These are phyloP conservation scores for Pseudomyrmex gracilis DNA, from an alignment of 1,140 invertebrate species.

Conservation along the genomic window DNA sequence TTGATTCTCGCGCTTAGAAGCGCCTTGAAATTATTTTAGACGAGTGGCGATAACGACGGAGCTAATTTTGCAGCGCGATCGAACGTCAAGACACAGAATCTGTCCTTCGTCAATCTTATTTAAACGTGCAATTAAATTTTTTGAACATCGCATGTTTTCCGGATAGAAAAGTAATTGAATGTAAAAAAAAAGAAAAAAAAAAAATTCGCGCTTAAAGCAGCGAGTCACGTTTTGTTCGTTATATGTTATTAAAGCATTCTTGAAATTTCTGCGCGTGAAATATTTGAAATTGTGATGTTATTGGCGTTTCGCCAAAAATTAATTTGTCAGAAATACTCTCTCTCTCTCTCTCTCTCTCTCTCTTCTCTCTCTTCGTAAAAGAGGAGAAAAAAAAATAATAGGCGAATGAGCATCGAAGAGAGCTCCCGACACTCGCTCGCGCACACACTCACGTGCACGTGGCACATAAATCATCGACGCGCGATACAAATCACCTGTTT, in stretches of 20 bases:
- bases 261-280: not conserved
- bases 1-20: constrained; percentile 10
- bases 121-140: not conserved
- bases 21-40: not conserved
- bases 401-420: constrained; percentile 4
- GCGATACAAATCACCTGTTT: constrained; percentile 49
- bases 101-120: too few species aligned
- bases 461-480: constrained; percentile 24
- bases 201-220: too few species aligned
- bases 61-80: not conserved
- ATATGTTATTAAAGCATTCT: not conserved
- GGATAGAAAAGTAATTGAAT: too few species aligned
- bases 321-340: constrained; percentile 1
- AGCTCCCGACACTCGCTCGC: constrained; percentile 1
- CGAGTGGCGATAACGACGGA: not conserved
- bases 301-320: not conserved
- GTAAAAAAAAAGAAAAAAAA: too few species aligned
- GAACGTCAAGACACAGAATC: too few species aligned
- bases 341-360: not conserved
- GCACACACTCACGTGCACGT: not conserved
- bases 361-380: too few species aligned
- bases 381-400: not conserved
- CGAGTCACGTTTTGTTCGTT: not conserved
- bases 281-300: not conserved
- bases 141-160: too few species aligned